Evolutionary conservation across 2,113 vertebrate genomes (phyloP).

Genomic region (Notarius lentiginosus): DNA sequence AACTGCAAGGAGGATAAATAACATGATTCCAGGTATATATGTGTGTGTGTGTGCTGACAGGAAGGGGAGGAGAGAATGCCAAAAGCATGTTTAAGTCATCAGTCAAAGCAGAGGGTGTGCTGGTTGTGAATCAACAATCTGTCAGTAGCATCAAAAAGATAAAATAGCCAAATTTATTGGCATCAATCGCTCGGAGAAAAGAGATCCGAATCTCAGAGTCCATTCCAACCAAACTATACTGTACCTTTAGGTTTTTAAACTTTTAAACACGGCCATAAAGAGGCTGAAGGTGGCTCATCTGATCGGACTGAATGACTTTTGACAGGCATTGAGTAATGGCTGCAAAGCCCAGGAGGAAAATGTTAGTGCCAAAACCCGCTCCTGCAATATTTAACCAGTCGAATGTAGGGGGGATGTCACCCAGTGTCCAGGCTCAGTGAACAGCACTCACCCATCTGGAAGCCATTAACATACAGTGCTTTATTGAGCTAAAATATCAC

Average conservation of each 20-base stretch:
- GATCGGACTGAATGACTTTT: conserved; percentile 55
- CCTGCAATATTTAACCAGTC: conserved; percentile 36
- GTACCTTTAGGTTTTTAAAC: conserved; percentile 29
- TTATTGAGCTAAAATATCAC: conserved; percentile 48
- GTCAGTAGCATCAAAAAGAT: conserved; percentile 30
- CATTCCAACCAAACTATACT: conserved; percentile 17
- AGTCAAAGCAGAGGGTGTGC: conserved; percentile 27
- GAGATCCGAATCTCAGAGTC: conserved; percentile 5
- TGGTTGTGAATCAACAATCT: conserved; percentile 26
- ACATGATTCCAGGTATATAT: not conserved
- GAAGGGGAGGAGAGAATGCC: conserved; percentile 9
- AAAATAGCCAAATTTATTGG: conserved; percentile 30
- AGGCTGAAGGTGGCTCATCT: conserved; percentile 40
- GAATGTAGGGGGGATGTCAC: conserved; percentile 54
- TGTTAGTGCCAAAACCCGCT: conserved; percentile 46
- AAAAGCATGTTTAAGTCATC: conserved; percentile 39
- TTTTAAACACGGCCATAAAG: conserved; percentile 42
- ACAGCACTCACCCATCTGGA: conserved; percentile 61
- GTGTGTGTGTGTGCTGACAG: conserved; percentile 14
- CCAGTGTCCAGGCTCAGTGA: conserved; percentile 38
- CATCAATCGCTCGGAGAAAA: not conserved
- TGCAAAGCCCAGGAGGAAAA: conserved; percentile 46
- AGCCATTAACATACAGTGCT: conserved; percentile 59
- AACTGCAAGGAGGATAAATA: conserved; percentile 23
- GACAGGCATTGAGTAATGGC: conserved; percentile 55